These are phyloP conservation scores for Penaeus japonicus DNA, from an alignment of 1,140 invertebrate genomes.

Conservation along the genomic window DNA sequence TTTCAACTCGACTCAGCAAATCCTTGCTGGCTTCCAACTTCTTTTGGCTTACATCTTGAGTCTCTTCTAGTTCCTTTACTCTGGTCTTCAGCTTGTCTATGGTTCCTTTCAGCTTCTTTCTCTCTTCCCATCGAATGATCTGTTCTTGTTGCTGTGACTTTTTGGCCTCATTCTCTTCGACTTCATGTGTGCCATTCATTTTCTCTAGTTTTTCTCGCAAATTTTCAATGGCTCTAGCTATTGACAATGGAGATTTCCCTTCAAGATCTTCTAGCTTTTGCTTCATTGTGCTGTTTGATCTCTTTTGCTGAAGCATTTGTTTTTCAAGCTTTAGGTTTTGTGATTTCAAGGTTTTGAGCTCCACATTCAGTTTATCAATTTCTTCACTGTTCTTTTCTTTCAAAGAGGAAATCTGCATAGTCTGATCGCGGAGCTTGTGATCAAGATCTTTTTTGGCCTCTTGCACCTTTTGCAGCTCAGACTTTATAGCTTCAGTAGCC, in stretches of 20 bases:
- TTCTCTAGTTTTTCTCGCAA: conserved; percentile 39
- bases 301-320: conserved; percentile 41
- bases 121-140: conserved; percentile 47
- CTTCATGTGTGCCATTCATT: conserved; percentile 38
- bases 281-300: conserved; percentile 21
- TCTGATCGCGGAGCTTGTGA: conserved; percentile 7
- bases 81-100: conserved; percentile 45
- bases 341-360: conserved; percentile 35
- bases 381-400: conserved; percentile 28
- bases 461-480: conserved; percentile 21
- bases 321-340: conserved; percentile 31
- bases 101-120: conserved; percentile 33
- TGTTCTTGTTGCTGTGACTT: conserved; percentile 38
- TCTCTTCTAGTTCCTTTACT: conserved; percentile 39
- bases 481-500: conserved; percentile 22
- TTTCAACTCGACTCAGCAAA: conserved; percentile 35
- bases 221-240: conserved; percentile 41
- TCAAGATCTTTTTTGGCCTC: conserved; percentile 29
- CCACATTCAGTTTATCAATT: conserved; percentile 29
- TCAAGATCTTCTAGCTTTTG: conserved; percentile 48
- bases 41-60: background rate
- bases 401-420: background rate
- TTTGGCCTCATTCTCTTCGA: conserved; percentile 25
- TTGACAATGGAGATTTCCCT: conserved; percentile 36
- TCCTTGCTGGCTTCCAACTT: conserved; percentile 43